Evolutionary conservation across 2,888 invertebrate species (phyloP), one percentile per base, ranked within the genome.

Genomic region (Leptothorax acervorum): DNA sequence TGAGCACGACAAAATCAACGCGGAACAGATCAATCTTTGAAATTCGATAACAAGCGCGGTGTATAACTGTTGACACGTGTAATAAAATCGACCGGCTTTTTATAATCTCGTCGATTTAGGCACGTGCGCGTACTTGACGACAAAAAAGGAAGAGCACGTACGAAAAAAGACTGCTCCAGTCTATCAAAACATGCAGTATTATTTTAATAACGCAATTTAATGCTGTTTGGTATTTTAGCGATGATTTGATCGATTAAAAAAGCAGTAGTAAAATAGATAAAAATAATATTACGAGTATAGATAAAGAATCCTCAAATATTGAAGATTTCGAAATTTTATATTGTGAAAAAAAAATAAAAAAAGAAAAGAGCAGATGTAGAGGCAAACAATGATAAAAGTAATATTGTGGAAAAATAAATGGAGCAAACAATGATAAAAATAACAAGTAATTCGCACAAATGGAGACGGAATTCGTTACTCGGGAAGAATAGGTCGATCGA

Each of bases 11-110:
- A 42, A 42, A 78, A n/a, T 71, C 60, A 35, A 18, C 8, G 12
- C 39, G 31, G 12, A 78, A 81, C 12, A 81, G 35, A 71, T 71
- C 48, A 60, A 79, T 79, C 35, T 81, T 71, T 81, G 48, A 81
- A 81, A 81, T 60, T 81, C 71, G 60, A 81, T 60, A 81, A 60
- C 73, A 28, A 48, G 39, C 12, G 28, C 23, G 23, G 23, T 45
- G 42, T 28, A 28, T 28, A 66, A 18, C 18, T 45, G 23, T 31
- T n/a, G 55, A 45, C 23, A 12, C 15, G 31, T 45, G 12, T 62
- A 39, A 81, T 81, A 71, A 71, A 81, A 81, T 39, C 18, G 23
- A 35, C 8, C 4, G 8, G 28, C 8, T 60, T 76, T 35, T 42
- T 23, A 28, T 60, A 70, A 71, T 79, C 60, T 39, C 18, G 9